Conservation (phyloP, 2,113 vertebrate species). For the Myrmecobius fasciatus region DNA sequence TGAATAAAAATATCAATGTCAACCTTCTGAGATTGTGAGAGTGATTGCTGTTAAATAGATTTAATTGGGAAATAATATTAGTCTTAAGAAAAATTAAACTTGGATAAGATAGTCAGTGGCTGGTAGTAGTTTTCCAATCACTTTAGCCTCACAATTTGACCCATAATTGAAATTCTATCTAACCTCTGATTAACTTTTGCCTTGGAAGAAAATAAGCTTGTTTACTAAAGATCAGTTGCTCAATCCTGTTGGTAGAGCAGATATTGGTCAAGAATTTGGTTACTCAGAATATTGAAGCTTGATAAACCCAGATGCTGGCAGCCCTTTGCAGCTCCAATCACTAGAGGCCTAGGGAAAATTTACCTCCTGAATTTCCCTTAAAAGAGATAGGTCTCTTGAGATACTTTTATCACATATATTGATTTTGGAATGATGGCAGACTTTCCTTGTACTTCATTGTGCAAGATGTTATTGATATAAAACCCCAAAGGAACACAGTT, state of each 20-base stretch:
- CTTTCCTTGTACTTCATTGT: neutral
- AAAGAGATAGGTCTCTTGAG: slow-evolving; percentile 45
- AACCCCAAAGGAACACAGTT: neutral
- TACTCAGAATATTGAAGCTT: slow-evolving; percentile 6
- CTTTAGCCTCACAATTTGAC: slow-evolving; percentile 29
- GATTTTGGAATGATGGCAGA: neutral
- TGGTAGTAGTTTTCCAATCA: slow-evolving; percentile 10
- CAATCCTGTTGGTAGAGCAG: slow-evolving; percentile 30
- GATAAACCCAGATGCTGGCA: slow-evolving; percentile 58
- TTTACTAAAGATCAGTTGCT: slow-evolving; percentile 54
- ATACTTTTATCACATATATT: neutral
- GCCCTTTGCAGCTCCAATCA: slow-evolving; percentile 22
- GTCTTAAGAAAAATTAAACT: neutral
- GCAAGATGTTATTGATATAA: neutral
- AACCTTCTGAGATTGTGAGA: slow-evolving; percentile 42
- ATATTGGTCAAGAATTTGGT: neutral
- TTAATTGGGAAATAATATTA: slow-evolving; percentile 43
- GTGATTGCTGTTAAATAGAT: slow-evolving; percentile 32
- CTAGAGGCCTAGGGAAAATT: slow-evolving; percentile 44
- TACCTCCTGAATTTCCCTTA: slow-evolving; percentile 43
- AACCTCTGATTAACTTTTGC: neutral
- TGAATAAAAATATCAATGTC: slow-evolving; percentile 46
- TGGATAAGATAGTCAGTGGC: slow-evolving; percentile 17
- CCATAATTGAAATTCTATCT: neutral
- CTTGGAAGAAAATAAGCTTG: neutral